Evolutionary conservation across 2,888 invertebrate genomes (phyloP).

Genomic region (Cactoblastis cactorum): DNA sequence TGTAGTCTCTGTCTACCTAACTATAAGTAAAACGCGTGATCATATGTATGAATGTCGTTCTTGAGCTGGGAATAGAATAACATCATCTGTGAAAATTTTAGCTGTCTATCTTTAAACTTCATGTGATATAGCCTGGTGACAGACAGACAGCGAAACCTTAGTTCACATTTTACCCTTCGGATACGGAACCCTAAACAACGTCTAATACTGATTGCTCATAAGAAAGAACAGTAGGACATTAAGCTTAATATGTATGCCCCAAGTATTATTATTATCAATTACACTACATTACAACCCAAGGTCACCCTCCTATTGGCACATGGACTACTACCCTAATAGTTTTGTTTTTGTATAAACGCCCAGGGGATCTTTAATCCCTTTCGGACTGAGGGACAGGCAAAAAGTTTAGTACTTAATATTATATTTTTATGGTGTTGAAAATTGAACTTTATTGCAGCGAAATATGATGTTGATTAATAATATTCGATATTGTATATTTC

Average conservation of each 20-base stretch:
- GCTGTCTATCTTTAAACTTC: too few relatives aligned
- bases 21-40: too few relatives aligned
- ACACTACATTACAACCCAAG: background rate
- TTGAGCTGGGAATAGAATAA: too few relatives aligned
- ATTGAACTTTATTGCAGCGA: background rate
- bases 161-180: too few relatives aligned
- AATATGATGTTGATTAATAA: background rate
- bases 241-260: constrained; percentile 2
- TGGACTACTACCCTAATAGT: constrained; percentile 3
- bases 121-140: too few relatives aligned
- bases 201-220: too few relatives aligned
- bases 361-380: background rate
- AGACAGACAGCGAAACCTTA: too few relatives aligned
- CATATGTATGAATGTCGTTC: too few relatives aligned
- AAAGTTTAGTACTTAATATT: constrained; percentile 1
- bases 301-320: constrained; percentile 4
- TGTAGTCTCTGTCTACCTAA: too few relatives aligned
- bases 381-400: background rate
- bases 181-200: too few relatives aligned
- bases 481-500: too few relatives aligned
- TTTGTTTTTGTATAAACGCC: constrained; percentile 6
- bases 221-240: background rate
- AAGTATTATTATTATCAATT: constrained; percentile 1
- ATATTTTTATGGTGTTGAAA: background rate
- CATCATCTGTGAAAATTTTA: too few relatives aligned